These are phyloP conservation scores for Todus mexicanus DNA, from an alignment of 2,797 vertebrate species.

Conservation along the genomic window DNA sequence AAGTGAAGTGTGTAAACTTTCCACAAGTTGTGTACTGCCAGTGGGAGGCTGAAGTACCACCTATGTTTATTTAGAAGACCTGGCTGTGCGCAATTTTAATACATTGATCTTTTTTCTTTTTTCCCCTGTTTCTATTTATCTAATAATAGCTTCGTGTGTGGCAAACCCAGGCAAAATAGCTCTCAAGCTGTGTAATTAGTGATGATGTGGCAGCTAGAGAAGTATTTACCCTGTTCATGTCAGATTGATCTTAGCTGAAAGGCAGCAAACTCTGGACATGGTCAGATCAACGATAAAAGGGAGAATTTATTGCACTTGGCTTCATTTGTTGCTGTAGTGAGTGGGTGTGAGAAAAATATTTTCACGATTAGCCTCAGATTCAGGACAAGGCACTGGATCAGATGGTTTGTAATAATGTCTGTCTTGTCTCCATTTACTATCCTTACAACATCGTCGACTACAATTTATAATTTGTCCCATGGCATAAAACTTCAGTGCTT, in stretches of 20 bases:
- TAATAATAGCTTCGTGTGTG: neutral
- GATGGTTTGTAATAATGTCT: slow-evolving; percentile 8
- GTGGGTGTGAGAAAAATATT: slow-evolving; percentile 56
- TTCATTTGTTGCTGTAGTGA: slow-evolving; percentile 23
- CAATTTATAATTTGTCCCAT: slow-evolving; percentile 15
- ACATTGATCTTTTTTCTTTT: neutral
- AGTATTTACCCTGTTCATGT: neutral
- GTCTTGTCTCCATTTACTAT: slow-evolving; percentile 3
- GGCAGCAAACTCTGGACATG: neutral
- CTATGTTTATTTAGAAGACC: neutral
- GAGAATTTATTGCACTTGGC: slow-evolving; percentile 40
- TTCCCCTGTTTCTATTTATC: neutral
- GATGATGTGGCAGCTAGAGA: neutral
- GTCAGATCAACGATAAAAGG: neutral
- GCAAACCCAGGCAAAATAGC: neutral
- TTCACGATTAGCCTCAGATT: slow-evolving; percentile 31
- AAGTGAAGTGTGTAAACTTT: neutral
- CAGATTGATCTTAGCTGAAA: neutral
- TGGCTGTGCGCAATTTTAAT: neutral
- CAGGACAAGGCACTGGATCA: neutral
- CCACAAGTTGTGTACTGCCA: neutral
- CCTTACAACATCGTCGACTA: neutral
- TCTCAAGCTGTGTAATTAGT: neutral
- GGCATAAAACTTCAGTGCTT: slow-evolving; percentile 16
- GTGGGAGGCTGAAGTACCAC: neutral